Conservation (phyloP, 2,797 vertebrate species). For the Bradypodion ventrale region DNA sequence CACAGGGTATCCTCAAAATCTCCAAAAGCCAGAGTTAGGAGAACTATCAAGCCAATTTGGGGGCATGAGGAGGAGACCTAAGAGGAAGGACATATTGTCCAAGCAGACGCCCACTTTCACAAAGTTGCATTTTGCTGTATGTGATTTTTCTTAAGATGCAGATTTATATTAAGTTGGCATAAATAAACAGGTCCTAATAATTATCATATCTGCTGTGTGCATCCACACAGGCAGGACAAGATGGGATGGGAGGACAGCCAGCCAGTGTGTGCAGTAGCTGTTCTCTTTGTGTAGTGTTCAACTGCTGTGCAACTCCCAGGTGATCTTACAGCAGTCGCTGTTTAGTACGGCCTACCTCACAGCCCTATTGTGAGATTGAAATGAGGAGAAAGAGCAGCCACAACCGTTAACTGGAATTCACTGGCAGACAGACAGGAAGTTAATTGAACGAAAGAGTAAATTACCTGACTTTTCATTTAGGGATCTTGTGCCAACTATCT, state of each 20-base stretch:
- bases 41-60: not conserved
- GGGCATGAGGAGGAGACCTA: not conserved
- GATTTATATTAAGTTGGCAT: conserved; percentile 22
- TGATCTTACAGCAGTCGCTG: too few species aligned
- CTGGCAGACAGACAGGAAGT: not conserved
- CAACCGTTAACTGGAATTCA: not conserved
- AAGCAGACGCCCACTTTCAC: not conserved
- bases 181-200: too few species aligned
- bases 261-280: too few species aligned
- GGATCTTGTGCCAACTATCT: not conserved
- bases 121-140: not conserved
- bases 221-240: not conserved
- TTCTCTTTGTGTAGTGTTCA: too few species aligned
- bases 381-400: not conserved
- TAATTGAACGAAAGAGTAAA: not conserved
- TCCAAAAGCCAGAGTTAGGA: not conserved
- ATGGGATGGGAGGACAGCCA: not conserved
- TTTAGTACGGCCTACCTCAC: not conserved
- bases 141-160: not conserved
- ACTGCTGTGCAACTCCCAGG: too few species aligned
- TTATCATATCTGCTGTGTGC: not conserved
- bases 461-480: conserved; percentile 34
- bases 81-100: not conserved
- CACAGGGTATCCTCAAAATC: not conserved
- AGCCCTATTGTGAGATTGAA: not conserved